Evolutionary conservation across 2,797 vertebrate genomes (phyloP).

Genomic region (Dermochelys coriacea): DNA sequence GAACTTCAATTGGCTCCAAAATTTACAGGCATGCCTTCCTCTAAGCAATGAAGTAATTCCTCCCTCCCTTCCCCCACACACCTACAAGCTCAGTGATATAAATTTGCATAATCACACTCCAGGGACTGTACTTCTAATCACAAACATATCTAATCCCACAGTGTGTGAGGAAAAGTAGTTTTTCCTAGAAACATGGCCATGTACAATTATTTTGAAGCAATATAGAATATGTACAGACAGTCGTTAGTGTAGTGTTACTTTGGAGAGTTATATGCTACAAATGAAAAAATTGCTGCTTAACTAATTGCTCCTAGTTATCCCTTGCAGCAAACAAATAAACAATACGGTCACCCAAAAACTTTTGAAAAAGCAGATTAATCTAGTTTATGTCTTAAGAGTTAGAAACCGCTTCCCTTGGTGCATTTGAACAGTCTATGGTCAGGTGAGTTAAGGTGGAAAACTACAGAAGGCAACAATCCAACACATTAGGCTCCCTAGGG

Average conservation of each 20-base stretch:
- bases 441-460: neutral
- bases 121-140: neutral
- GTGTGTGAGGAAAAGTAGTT: neutral
- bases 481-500: neutral
- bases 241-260: neutral
- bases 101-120: neutral
- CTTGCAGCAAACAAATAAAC: conserved; percentile 28
- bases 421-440: neutral
- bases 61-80: neutral
- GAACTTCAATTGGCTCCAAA: neutral
- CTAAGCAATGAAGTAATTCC: fast-evolving
- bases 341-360: conserved; percentile 4
- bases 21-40: neutral
- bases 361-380: neutral
- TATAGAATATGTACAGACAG: neutral
- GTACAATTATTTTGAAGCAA: neutral
- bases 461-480: neutral
- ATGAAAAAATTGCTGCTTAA: conserved; percentile 54
- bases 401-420: neutral
- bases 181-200: neutral
- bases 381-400: conserved; percentile 8
- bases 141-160: fast-evolving
- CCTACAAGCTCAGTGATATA: neutral
- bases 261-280: conserved; percentile 11
- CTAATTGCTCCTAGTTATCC: conserved; percentile 39